A percentile compares a stretch with the other conserved stretches of the same genome.
phyloP scores from a whole-genome alignment of 2,888 invertebrate species.

The Drosophila ezoana region DNA sequence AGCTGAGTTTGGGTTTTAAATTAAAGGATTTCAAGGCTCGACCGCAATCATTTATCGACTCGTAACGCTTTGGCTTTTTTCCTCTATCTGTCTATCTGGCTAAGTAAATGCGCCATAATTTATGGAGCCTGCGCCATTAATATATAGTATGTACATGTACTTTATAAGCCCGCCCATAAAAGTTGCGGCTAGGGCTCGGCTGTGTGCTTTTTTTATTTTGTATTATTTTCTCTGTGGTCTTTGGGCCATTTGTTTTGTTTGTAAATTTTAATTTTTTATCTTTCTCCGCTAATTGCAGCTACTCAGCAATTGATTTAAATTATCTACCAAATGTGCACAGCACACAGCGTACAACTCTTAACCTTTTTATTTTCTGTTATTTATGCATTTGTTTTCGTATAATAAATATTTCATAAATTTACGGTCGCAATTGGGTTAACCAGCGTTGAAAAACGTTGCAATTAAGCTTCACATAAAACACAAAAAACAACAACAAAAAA shows the following conservation, averaged over 20 bases:
- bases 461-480: slow-evolving; percentile 68
- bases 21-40: slow-evolving; percentile 80
- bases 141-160: slow-evolving; percentile 42
- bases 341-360: slow-evolving; percentile 17
- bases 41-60: slow-evolving; percentile 78
- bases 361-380: slow-evolving; percentile 24
- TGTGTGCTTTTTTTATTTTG: slow-evolving; percentile 1
- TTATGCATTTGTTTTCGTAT: slow-evolving; percentile 60
- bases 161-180: slow-evolving; percentile 46
- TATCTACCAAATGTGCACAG: slow-evolving; percentile 63
- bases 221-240: slow-evolving; percentile 33
- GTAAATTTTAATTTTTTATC: slow-evolving; percentile 74
- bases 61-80: slow-evolving; percentile 53
- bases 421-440: slow-evolving; percentile 72
- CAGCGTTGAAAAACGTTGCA: slow-evolving; percentile 74
- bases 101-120: slow-evolving; percentile 80
- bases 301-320: slow-evolving; percentile 79
- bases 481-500: slow-evolving; percentile 1
- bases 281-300: slow-evolving; percentile 76
- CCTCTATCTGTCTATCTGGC: slow-evolving; percentile 59
- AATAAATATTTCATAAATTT: slow-evolving; percentile 77
- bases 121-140: slow-evolving; percentile 70
- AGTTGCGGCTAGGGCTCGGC: slow-evolving; percentile 19
- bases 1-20: slow-evolving; percentile 55
- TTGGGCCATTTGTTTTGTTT: slow-evolving; percentile 66